These are phyloP conservation scores for Tachina fera DNA, from an alignment of 2,888 invertebrate genomes.

Conservation along the genomic window DNA sequence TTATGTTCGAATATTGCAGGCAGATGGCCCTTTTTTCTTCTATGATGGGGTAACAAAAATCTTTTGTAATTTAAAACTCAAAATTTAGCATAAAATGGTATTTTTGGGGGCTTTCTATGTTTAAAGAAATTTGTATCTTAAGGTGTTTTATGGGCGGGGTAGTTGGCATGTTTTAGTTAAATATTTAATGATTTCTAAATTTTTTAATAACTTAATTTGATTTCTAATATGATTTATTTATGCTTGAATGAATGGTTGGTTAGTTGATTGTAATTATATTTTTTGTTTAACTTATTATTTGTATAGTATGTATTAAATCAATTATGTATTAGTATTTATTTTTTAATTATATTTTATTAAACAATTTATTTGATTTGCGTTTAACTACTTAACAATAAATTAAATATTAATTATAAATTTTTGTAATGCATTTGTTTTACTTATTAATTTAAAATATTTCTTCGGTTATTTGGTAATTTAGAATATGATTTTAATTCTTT, in stretches of 20 bases:
- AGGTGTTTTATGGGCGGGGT: constrained; percentile 71
- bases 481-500: constrained; percentile 42
- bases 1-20: constrained; percentile 1
- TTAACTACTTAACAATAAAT: constrained; percentile 71
- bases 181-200: constrained; percentile 43
- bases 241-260: constrained; percentile 18
- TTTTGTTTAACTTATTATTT: constrained; percentile 39
- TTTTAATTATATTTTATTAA: constrained; percentile 44
- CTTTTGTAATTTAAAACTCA: not conserved
- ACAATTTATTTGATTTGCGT: constrained; percentile 69
- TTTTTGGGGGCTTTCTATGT: constrained; percentile 17
- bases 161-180: constrained; percentile 61
- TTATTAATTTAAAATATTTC: constrained; percentile 49
- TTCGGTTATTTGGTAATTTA: constrained; percentile 55
- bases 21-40: not conserved
- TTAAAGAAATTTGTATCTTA: constrained; percentile 66
- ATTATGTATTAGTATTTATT: constrained; percentile 52
- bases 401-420: constrained; percentile 48
- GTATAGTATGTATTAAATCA: constrained; percentile 21
- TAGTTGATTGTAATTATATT: constrained; percentile 45
- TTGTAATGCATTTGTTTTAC: constrained; percentile 36
- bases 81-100: not conserved
- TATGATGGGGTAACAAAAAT: not conserved
- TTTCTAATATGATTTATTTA: constrained; percentile 23
- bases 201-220: constrained; percentile 33